Percentiles rank a stretch among this genome's conserved stretches.
phyloP scores from a whole-genome alignment of 2,888 invertebrate genomes.

The Nomada ferruginata region DNA sequence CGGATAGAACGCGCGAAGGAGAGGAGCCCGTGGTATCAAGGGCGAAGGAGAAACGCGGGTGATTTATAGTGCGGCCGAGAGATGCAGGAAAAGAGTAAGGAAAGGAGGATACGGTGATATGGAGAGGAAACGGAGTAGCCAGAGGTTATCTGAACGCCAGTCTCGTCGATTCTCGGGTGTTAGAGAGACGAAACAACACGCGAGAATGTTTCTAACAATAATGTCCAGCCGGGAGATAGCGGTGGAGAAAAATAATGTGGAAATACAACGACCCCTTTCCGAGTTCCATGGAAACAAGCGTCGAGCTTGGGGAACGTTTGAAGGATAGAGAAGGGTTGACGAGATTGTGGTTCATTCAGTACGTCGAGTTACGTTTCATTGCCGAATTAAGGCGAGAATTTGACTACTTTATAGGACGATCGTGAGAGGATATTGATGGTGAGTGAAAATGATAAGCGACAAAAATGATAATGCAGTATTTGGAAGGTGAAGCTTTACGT shows the following conservation, averaged over 20 bases:
- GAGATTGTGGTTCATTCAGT: too few species aligned
- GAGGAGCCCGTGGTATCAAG: constrained; percentile 28
- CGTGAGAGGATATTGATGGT: too few species aligned
- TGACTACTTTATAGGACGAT: too few species aligned
- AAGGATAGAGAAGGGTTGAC: too few species aligned
- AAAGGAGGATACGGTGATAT: background rate
- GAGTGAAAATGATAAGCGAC: too few species aligned
- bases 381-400: too few species aligned
- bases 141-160: constrained; percentile 59
- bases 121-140: background rate
- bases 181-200: constrained; percentile 36
- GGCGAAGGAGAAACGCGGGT: constrained; percentile 23
- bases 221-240: constrained; percentile 52
- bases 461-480: background rate
- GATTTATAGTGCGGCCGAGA: constrained; percentile 36
- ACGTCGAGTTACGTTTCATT: too few species aligned
- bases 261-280: constrained; percentile 40
- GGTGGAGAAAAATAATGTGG: constrained; percentile 37
- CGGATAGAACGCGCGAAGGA: background rate
- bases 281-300: background rate
- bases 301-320: background rate
- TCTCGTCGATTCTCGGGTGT: constrained; percentile 46
- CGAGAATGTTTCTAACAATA: constrained; percentile 55
- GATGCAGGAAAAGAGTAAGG: background rate
- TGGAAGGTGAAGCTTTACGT: background rate